A percentile compares a stretch with the other conserved stretches of the same genome.
These are phyloP conservation scores for Myodes glareolus DNA, from an alignment of 2,113 vertebrate genomes.

Conservation along the genomic window DNA sequence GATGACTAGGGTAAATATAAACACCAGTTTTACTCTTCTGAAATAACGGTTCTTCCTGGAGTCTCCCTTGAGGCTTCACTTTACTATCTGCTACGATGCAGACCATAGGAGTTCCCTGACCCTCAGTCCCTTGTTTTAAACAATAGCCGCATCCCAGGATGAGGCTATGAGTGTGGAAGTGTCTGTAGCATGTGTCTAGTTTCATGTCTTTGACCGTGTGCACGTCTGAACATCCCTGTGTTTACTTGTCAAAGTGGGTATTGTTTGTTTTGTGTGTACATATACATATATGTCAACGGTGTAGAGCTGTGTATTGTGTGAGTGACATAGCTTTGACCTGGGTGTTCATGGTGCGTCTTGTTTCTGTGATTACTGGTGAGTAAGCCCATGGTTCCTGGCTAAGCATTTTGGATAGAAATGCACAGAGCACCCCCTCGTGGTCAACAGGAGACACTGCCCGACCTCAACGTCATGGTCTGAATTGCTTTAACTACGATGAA, in stretches of 20 bases:
- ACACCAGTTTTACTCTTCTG: background rate
- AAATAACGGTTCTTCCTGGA: background rate
- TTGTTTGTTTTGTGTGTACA: background rate
- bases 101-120: background rate
- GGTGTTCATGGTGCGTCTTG: background rate
- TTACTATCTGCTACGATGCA: background rate
- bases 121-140: background rate
- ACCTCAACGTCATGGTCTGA: too few relatives aligned
- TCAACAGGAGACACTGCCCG: background rate
- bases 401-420: background rate
- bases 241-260: background rate
- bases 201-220: background rate
- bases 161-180: background rate
- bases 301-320: background rate
- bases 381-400: background rate
- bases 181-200: background rate
- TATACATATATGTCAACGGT: background rate
- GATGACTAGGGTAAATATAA: background rate
- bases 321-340: background rate
- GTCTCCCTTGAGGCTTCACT: background rate
- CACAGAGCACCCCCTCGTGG: slow-evolving; percentile 56
- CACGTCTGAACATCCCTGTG: background rate
- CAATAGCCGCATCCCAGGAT: background rate
- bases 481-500: background rate
- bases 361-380: background rate